A percentile compares a stretch with the other conserved stretches of the same genome.
Evolutionary conservation across 2,888 invertebrate genomes (phyloP).

Genomic region (Drosophila nigricruria): DNA sequence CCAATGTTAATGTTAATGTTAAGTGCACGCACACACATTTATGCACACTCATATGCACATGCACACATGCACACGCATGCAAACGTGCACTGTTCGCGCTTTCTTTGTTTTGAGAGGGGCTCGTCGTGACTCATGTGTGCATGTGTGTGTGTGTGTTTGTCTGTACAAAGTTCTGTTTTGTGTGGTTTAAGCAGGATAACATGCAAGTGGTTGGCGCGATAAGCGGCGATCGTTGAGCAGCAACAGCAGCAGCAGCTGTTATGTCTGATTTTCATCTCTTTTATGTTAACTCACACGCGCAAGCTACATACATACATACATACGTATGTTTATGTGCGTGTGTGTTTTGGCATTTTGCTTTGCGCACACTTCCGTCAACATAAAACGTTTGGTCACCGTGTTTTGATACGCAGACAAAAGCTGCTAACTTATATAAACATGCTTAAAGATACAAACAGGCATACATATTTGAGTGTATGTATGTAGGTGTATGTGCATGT

Average conservation of each 20-base stretch:
- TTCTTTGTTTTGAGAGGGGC: slow-evolving; percentile 39
- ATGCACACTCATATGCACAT: background rate
- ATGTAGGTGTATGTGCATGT: too few species aligned
- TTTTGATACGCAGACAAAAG: slow-evolving; percentile 46
- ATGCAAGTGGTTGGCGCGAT: slow-evolving; percentile 21
- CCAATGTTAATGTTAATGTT: background rate
- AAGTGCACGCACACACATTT: background rate
- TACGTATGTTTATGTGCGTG: background rate
- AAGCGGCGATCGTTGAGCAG: slow-evolving; percentile 4
- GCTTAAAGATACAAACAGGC: slow-evolving; percentile 15
- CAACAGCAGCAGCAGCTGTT: background rate
- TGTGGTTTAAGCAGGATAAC: slow-evolving; percentile 15
- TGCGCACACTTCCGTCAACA: slow-evolving; percentile 56
- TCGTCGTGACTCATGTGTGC: slow-evolving; percentile 43
- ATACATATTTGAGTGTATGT: background rate
- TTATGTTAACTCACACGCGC: slow-evolving; percentile 19
- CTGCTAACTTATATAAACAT: slow-evolving; percentile 46
- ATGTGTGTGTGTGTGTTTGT: background rate
- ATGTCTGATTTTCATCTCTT: slow-evolving; percentile 20
- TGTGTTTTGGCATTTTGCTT: slow-evolving; percentile 32
- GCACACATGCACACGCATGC: background rate
- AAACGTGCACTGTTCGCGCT: slow-evolving; percentile 9
- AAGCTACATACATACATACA: background rate
- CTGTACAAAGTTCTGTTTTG: slow-evolving; percentile 4
- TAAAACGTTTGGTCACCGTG: slow-evolving; percentile 20